These are phyloP conservation scores for Sebastes wilsoni DNA, from an alignment of 2,797 vertebrate species.

Conservation along the genomic window DNA sequence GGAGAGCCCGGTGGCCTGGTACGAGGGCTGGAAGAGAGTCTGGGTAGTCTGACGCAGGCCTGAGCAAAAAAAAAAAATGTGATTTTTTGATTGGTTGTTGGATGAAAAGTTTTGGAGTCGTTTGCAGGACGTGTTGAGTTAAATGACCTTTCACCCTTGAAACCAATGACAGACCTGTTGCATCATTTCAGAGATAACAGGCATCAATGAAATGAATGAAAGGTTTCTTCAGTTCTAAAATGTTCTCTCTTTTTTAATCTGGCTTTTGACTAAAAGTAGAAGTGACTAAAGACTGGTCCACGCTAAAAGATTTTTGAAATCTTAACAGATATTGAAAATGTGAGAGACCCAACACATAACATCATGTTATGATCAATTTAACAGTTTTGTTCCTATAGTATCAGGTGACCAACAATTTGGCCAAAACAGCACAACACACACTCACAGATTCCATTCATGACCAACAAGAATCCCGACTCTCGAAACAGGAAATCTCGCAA, in stretches of 20 bases:
- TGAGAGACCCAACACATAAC: too few species aligned
- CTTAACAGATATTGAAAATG: too few species aligned
- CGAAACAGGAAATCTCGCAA: too few species aligned
- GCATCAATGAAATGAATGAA: neutral
- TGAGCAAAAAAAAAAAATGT: slow-evolving; percentile 34
- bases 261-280: neutral
- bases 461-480: too few species aligned
- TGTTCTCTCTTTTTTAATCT: neutral
- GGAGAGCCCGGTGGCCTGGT: slow-evolving; percentile 34
- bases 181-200: neutral
- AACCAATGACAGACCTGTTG: slow-evolving; percentile 11
- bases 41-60: slow-evolving; percentile 37
- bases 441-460: too few species aligned
- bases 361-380: too few species aligned
- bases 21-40: slow-evolving; percentile 22
- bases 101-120: slow-evolving; percentile 8
- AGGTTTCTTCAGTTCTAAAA: neutral
- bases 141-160: neutral
- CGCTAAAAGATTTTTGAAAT: too few species aligned
- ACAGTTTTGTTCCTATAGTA: too few species aligned
- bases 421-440: too few species aligned
- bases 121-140: neutral
- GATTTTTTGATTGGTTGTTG: neutral
- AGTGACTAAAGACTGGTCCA: too few species aligned
- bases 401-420: too few species aligned